These are phyloP conservation scores for Hyposoter didymator DNA, from an alignment of 2,888 invertebrate genomes.

Conservation along the genomic window DNA sequence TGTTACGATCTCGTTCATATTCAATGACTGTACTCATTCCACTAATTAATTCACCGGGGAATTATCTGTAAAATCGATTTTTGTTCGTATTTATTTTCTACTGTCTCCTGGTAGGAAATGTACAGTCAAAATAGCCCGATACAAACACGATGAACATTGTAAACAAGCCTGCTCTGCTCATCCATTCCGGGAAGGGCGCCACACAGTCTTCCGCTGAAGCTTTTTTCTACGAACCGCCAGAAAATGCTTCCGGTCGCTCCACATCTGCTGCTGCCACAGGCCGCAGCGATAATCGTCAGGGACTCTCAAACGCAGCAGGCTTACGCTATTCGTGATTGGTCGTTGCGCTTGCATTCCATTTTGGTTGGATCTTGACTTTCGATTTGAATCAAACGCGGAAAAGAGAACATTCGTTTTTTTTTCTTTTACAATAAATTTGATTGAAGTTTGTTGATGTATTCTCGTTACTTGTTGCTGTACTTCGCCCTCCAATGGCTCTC, in stretches of 20 bases:
- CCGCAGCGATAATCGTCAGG: constrained; percentile 43
- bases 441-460: neutral
- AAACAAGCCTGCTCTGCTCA: neutral
- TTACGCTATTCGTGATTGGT: neutral
- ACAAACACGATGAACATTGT: neutral
- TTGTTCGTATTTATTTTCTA: neutral
- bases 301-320: constrained; percentile 51
- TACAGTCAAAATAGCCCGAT: neutral
- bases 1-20: neutral
- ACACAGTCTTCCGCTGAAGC: neutral
- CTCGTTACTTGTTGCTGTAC: neutral
- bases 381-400: no score
- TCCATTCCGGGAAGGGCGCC: constrained; percentile 2
- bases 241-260: constrained; percentile 25
- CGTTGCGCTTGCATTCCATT: neutral
- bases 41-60: neutral
- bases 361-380: no score
- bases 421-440: neutral
- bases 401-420: no score
- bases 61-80: no score
- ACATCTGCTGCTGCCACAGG: constrained; percentile 58
- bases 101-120: neutral
- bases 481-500: neutral
- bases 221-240: constrained; percentile 1
- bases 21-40: neutral